Conservation (phyloP, 1,140 invertebrate species). For the Caenorhabditis inopinata region DNA sequence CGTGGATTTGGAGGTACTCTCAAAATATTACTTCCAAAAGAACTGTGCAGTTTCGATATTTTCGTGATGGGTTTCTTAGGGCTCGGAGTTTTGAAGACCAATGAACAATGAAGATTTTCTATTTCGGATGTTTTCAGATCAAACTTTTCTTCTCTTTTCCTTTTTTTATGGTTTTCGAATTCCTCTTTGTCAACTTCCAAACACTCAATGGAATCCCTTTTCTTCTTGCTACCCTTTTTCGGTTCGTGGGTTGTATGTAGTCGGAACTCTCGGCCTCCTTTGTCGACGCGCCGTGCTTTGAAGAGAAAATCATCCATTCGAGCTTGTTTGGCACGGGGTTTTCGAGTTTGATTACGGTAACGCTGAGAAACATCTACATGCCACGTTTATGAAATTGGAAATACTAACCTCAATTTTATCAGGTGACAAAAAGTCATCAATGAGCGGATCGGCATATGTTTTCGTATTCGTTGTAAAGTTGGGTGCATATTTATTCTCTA, state of each 20-base stretch:
- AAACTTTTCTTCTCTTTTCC: not conserved
- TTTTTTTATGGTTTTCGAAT: not conserved
- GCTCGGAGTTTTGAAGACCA: not conserved
- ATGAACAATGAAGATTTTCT: not conserved
- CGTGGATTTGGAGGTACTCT: not conserved
- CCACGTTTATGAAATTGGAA: too few relatives aligned
- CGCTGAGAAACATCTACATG: not conserved
- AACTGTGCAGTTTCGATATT: not conserved
- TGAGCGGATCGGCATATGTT: not conserved
- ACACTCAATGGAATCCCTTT: not conserved
- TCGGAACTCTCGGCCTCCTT: slow-evolving; percentile 1
- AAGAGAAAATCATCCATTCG: slow-evolving; percentile 13
- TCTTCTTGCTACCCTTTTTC: not conserved
- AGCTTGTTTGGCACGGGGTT: not conserved
- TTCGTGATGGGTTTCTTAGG: too few relatives aligned
- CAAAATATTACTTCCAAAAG: not conserved
- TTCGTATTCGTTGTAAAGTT: not conserved
- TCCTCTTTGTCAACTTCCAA: not conserved
- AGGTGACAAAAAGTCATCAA: not conserved
- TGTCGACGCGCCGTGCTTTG: not conserved
- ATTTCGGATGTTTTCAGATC: not conserved
- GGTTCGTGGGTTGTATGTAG: slow-evolving; percentile 7
- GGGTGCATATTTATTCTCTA: not conserved
- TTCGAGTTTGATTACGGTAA: not conserved
- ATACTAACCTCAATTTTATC: not conserved